phyloP scores from a whole-genome alignment of 2,797 vertebrate species.

The Catharus ustulatus region DNA sequence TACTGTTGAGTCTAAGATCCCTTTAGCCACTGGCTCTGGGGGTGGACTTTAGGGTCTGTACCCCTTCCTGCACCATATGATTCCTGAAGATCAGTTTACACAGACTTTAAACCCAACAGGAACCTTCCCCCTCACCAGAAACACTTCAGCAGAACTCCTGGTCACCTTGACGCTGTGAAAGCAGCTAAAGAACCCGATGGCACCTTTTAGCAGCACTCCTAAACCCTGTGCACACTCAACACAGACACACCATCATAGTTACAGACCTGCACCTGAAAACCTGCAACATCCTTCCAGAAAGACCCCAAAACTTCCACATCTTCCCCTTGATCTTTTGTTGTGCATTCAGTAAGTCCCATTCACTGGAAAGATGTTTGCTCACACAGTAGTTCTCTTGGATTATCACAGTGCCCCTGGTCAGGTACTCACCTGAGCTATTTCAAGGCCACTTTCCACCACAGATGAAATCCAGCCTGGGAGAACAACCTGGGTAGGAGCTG shows the following conservation, averaged over 20 bases:
- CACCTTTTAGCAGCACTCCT: background rate
- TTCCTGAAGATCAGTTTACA: background rate
- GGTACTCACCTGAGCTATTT: background rate
- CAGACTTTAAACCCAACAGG: background rate
- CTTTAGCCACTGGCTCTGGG: background rate
- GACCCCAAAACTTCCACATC: background rate
- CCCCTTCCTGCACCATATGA: background rate
- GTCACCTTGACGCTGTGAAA: background rate
- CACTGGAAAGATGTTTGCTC: background rate
- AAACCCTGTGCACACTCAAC: background rate
- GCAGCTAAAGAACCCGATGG: background rate
- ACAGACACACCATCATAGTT: background rate
- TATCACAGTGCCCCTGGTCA: background rate
- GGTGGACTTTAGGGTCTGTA: background rate
- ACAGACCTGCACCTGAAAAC: background rate
- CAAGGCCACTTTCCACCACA: rapidly evolving
- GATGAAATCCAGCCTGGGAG: background rate
- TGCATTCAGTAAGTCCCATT: background rate
- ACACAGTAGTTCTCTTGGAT: background rate
- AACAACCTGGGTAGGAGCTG: background rate
- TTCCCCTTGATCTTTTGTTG: background rate
- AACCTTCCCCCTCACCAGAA: background rate
- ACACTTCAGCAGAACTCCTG: background rate
- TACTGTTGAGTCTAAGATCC: background rate
- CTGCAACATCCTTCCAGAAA: background rate